Evolutionary conservation across 2,113 vertebrate species (phyloP).

Genomic region (Trichechus manatus): DNA sequence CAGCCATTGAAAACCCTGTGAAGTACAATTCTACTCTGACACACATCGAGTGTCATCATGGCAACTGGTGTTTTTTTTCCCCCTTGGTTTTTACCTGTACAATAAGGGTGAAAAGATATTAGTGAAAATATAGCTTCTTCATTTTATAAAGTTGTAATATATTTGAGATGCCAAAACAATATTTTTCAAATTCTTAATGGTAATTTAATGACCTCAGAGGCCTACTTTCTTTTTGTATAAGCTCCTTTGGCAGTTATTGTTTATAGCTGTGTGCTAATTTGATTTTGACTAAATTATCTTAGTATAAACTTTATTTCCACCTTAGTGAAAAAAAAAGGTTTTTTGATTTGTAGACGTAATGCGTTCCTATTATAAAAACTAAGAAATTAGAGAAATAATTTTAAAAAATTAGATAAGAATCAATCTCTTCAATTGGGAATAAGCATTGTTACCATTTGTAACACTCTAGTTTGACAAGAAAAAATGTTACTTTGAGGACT

Average conservation of each 20-base stretch:
- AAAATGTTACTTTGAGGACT: too few relatives aligned
- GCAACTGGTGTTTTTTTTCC: neutral
- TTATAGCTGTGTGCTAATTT: constrained; percentile 49
- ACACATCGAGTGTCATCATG: neutral
- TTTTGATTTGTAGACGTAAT: constrained; percentile 17
- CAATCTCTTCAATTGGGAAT: neutral
- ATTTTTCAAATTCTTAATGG: constrained; percentile 17
- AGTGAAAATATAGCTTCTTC: constrained; percentile 19
- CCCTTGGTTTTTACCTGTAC: neutral
- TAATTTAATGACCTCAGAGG: constrained; percentile 40
- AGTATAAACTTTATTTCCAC: constrained; percentile 9
- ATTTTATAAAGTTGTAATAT: constrained; percentile 36
- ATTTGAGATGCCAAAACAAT: constrained; percentile 3
- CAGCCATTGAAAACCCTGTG: neutral
- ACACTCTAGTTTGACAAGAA: neutral
- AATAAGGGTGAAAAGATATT: constrained; percentile 23
- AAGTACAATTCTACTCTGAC: neutral
- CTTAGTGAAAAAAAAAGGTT: neutral
- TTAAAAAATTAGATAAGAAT: neutral
- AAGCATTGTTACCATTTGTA: constrained; percentile 40
- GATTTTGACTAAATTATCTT: constrained; percentile 47
- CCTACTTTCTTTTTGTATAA: constrained; percentile 11
- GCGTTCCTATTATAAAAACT: constrained; percentile 14
- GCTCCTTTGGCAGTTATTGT: neutral
- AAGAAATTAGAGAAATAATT: neutral